Evolutionary conservation across 2,888 invertebrate genomes (phyloP).

Genomic region (Nomada ferruginata): DNA sequence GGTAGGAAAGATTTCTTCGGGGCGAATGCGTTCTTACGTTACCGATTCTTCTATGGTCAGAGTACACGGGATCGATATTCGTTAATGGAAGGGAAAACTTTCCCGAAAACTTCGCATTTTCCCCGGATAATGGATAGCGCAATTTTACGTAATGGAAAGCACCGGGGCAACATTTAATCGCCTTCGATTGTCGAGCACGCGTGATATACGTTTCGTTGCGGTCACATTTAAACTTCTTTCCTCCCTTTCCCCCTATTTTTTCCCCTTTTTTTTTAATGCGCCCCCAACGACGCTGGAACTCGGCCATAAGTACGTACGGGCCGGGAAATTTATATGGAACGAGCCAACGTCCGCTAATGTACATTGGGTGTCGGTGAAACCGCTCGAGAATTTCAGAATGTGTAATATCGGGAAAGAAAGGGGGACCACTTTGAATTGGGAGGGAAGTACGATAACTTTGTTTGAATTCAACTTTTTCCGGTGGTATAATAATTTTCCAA

Average conservation of each 20-base stretch:
- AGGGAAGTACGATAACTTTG: too few species aligned
- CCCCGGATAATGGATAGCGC: constrained; percentile 58
- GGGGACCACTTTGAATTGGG: background rate
- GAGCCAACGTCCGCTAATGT: constrained; percentile 13
- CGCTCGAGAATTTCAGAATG: background rate
- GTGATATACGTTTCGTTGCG: constrained; percentile 54
- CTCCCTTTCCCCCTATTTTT: background rate
- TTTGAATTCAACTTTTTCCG: too few species aligned
- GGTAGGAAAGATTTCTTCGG: background rate
- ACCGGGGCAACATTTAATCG: constrained; percentile 59
- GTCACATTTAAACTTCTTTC: constrained; percentile 40
- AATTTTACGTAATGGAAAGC: constrained; percentile 73
- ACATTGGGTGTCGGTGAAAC: background rate
- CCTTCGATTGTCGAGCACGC: constrained; percentile 41
- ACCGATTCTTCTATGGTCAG: too few species aligned
- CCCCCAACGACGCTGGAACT: constrained; percentile 31
- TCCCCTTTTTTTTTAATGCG: constrained; percentile 12
- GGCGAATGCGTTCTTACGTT: background rate
- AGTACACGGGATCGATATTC: constrained; percentile 41
- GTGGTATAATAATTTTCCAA: too few species aligned
- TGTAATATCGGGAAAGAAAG: background rate
- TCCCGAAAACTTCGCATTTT: constrained; percentile 44
- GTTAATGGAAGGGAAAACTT: constrained; percentile 64
- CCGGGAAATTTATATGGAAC: constrained; percentile 1
- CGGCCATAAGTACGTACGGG: constrained; percentile 29